Conservation (phyloP, 2,797 vertebrate genomes). For the Sebastes kiyomatsui region DNA sequence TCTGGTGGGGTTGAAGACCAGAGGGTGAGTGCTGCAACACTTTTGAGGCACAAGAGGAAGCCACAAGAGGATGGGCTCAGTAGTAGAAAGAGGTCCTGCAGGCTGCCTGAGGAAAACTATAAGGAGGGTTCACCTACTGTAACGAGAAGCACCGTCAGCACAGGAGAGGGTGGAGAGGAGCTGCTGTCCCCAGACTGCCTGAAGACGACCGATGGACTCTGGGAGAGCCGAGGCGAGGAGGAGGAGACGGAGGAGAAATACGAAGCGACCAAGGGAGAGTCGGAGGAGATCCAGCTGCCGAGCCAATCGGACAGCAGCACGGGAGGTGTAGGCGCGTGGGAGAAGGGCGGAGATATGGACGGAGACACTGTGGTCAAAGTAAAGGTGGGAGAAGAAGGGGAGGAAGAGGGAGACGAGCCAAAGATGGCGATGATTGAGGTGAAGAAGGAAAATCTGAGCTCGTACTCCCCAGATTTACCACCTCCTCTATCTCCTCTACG, state of each 20-base stretch:
- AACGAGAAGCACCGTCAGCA: conserved; percentile 59
- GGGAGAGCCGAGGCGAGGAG: conserved; percentile 28
- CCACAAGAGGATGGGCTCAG: conserved; percentile 79
- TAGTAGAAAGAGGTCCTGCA: conserved; percentile 79
- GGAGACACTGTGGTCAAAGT: conserved; percentile 70
- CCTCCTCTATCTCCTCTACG: conserved; percentile 86
- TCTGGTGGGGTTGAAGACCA: conserved; percentile 77
- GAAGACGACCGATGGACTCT: conserved; percentile 57
- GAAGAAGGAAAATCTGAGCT: conserved; percentile 91
- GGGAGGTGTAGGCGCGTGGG: conserved; percentile 35
- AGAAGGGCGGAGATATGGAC: conserved; percentile 36
- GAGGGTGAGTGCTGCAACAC: conserved; percentile 67
- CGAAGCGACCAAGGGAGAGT: conserved; percentile 61
- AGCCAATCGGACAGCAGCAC: conserved; percentile 90
- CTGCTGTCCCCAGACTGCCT: conserved; percentile 86
- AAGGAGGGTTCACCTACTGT: conserved; percentile 66
- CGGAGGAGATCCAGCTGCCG: conserved; percentile 91
- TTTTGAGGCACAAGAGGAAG: conserved; percentile 88
- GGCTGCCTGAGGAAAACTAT: conserved; percentile 70
- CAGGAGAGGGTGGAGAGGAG: conserved; percentile 75
- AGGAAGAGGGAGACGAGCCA: conserved; percentile 74
- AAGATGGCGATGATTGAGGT: conserved; percentile 83
- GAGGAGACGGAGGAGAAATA: conserved; percentile 72
- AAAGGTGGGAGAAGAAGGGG: conserved; percentile 73
- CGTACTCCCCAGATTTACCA: conserved; percentile 82